phyloP scores from a whole-genome alignment of 1,140 invertebrate species.

The Rhagoletis zephyria region DNA sequence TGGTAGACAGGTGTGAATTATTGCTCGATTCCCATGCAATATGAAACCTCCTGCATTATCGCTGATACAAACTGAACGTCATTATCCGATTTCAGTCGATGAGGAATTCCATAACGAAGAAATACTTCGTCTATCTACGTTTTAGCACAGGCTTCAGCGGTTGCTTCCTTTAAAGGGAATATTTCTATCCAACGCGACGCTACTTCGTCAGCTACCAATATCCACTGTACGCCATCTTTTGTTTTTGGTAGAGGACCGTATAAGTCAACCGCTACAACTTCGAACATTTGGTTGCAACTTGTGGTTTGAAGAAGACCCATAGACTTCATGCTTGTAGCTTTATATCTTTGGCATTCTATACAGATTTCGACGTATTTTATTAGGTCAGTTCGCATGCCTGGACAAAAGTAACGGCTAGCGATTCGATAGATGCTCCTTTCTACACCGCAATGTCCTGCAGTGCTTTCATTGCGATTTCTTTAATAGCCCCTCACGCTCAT shows the following conservation, averaged over 20 bases:
- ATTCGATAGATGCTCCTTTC: constrained; percentile 62
- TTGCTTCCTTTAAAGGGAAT: constrained; percentile 56
- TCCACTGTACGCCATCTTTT: constrained; percentile 56
- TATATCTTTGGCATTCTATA: constrained; percentile 62
- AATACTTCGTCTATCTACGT: constrained; percentile 47
- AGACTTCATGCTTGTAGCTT: constrained; percentile 59
- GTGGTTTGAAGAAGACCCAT: constrained; percentile 58
- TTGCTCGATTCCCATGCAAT: constrained; percentile 65
- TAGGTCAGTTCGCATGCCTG: constrained; percentile 62
- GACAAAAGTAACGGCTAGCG: constrained; percentile 63
- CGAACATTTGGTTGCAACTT: constrained; percentile 58
- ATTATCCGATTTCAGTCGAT: constrained; percentile 54
- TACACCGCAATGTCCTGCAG: constrained; percentile 63
- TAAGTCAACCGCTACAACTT: constrained; percentile 57
- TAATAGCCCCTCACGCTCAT: constrained; percentile 55
- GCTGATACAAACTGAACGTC: constrained; percentile 53
- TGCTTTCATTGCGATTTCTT: constrained; percentile 62
- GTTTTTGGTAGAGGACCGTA: no score
- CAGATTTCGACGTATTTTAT: constrained; percentile 55
- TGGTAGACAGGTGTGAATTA: constrained; percentile 68
- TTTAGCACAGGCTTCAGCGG: constrained; percentile 34
- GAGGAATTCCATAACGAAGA: constrained; percentile 51
- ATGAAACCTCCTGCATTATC: constrained; percentile 68
- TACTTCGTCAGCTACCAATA: constrained; percentile 61
- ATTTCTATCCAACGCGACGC: constrained; percentile 59